Evolutionary conservation across 2,797 vertebrate genomes (phyloP), one percentile per base, ranked within the genome.

Genomic region (Allobates femoralis): DNA sequence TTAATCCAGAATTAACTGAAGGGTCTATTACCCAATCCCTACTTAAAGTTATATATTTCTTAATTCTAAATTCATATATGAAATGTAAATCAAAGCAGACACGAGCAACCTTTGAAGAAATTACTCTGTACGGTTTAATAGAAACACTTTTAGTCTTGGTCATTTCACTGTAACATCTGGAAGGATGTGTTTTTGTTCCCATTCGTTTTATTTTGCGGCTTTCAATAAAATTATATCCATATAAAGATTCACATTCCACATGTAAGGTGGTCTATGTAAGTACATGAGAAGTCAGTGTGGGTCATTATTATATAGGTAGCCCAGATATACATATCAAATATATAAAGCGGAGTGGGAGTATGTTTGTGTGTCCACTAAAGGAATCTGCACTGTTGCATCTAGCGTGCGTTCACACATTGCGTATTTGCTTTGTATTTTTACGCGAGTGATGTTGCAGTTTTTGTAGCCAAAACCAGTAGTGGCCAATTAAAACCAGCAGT

Each of bases 31-130:
- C 14, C 66, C 1, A 53, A 30, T 30, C 67, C 84, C 62, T 30
- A 15, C 34, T 46, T 11, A 50, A 77, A 53, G 73, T 55, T 74
- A 23, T 37, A 71, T 23, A 64, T 73, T 55, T 34, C 58, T 71
- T 64, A 86, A 62, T 56, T 81, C 58, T 86, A 82, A 18, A 66
- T 83, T 80, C 60, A 78, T 15, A 76, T 74, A 73, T 11, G 50
- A 14, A 41, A 87, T 12, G 85, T 74, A 26, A 88, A 78, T 41
- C 3, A 84, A 89, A 87, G 79, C n/a, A 75, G 73, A 89, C 55
- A 23, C 26, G 60, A 86, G 83, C 53, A 69, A 88, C 85, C 78
- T 56, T 15, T 41, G 0, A 73, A 73, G 34, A 86, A 85, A 30
- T 79, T 64, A 79, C 88, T 73, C 28, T 34, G 23, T 86, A 53